Evolutionary conservation across 2,888 invertebrate species (phyloP).

Genomic region (Empis livida): DNA sequence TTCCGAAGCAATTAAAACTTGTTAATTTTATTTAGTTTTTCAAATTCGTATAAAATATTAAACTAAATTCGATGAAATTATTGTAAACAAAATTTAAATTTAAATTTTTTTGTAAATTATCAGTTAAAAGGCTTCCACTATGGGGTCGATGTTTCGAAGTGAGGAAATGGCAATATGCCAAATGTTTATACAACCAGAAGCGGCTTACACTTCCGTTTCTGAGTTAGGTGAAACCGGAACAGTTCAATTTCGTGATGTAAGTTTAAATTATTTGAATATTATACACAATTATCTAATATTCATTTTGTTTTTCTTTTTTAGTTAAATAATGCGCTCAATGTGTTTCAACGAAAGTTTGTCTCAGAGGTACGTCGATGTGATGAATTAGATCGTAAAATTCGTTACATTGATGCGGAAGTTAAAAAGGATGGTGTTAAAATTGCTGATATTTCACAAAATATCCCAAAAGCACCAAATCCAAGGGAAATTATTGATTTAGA

Average conservation of each 20-base stretch:
- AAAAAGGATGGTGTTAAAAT: conserved; percentile 64
- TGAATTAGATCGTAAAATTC: conserved; percentile 70
- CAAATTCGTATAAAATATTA: no score
- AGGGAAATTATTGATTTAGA: conserved; percentile 66
- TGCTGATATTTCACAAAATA: conserved; percentile 51
- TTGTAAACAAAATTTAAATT: no score
- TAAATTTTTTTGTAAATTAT: no score
- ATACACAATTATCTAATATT: no score
- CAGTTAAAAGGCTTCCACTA: conserved; percentile 21
- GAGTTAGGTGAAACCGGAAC: conserved; percentile 88
- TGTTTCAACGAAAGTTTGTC: conserved; percentile 77
- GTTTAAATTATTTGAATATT: conserved; percentile 30
- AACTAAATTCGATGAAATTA: no score
- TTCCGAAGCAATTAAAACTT: no score
- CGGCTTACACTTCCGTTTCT: conserved; percentile 85
- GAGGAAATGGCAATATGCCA: conserved; percentile 88
- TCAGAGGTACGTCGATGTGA: conserved; percentile 74
- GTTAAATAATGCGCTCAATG: conserved; percentile 68
- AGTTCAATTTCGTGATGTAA: conserved; percentile 92
- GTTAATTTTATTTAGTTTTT: no score
- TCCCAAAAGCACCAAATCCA: conserved; percentile 61
- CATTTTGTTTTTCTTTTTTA: no score
- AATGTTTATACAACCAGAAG: conserved; percentile 91
- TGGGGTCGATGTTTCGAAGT: conserved; percentile 77
- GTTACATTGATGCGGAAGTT: conserved; percentile 71